Base-by-base conservation (phyloP, 2,797 vertebrate genomes). In the Podarcis siculus region DNA sequence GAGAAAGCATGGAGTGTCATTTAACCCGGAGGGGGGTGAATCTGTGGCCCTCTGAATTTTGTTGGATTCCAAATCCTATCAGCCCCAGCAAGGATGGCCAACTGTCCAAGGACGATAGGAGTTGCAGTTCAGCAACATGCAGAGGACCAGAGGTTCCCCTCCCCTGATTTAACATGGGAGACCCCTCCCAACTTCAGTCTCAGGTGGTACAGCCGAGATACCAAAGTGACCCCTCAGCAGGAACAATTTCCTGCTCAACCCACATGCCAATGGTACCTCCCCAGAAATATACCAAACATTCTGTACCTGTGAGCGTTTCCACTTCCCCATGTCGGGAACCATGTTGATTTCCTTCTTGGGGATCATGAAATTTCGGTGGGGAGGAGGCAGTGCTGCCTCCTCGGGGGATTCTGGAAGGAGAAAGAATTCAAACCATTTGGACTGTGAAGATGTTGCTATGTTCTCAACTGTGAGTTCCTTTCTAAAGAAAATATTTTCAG, bases 271-370 rank as follows among this genome's bases (percentile, higher is more conserved):
- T 8, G 27, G 79, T 17, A n/a, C 79, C 61, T 2, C 1, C 27
- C 37, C 35, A 35, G 15, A 19, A 42, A 5, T 8, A 35, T 5
- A 23, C n/a, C 76, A 37, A 55, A 35, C 73, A 66, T 71, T 39
- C 21, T 85, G 0, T 96, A 98, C 96, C 97, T 99, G 98, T 77
- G 99, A 99, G 17, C 98, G 96, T 86, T 98, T 99, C 99, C 99
- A 99, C 93, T 99, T 99, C 88, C 97, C 98, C 99, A 99, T 99
- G 95, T 99, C 98, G 0, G 98, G 97, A 72, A 99, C 98, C 94
- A 98, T 97, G 85, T 98, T 98, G 95, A 99, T 99, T 95, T 99
- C 99, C 93, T 99, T 99, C 95, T 96, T 98, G 35, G 99, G 99
- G 80, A 99, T 92, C 95, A 98, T 97, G 94, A 98, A 99, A 95